Evolutionary conservation across 2,113 vertebrate species (phyloP), one percentile per base, ranked within the genome.

Genomic region (Peromyscus polionotus): DNA sequence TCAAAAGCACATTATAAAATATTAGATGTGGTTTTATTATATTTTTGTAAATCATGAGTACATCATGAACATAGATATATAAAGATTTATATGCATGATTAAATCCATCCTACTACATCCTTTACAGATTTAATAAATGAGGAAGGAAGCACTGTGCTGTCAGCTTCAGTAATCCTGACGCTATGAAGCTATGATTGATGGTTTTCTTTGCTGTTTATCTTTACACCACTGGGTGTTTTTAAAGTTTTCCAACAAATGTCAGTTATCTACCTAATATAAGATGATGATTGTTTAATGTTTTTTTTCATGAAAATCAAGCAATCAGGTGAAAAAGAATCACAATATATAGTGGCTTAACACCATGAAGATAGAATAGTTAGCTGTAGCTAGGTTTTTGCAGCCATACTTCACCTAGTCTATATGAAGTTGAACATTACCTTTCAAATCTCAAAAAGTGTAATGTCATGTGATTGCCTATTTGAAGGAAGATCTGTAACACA

Each of bases 251-350:
- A 95, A 7, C 59, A 94, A 80, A 57, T 48, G 17, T 65, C 2
- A 12, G 42, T 83, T 96, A 63, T 54, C 70, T 76, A 16, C 65
- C n/a, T 57, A 59, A 28, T 42, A 87, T 31, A 83, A 91, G 75
- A 76, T 88, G 79, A 59, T 39, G 70, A 3, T 28, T 73, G 7
- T 6, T 91, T 80, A 5, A 33, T n/a, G 51, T n/a, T 7, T 63
- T 91, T 94, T 65, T 77, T 65, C 4, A 87, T 61, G 31, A 93
- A 86, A 96, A 48, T 17, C 13, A 90, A 63, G 65, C 16, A 91
- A 77, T 63, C 75, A 36, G 9, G 36, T 84, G 45, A 77, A 94
- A 93, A 81, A 73, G 28, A 93, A 73, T 67, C 33, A 81, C 39
- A 92, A 92, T 95, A 75, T 76, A n/a, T 12, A 17, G 5, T 93